Percentiles rank a stretch among this genome's conserved stretches.
Evolutionary conservation across 2,888 invertebrate species (phyloP).

Genomic region (Idaea dimidiata): DNA sequence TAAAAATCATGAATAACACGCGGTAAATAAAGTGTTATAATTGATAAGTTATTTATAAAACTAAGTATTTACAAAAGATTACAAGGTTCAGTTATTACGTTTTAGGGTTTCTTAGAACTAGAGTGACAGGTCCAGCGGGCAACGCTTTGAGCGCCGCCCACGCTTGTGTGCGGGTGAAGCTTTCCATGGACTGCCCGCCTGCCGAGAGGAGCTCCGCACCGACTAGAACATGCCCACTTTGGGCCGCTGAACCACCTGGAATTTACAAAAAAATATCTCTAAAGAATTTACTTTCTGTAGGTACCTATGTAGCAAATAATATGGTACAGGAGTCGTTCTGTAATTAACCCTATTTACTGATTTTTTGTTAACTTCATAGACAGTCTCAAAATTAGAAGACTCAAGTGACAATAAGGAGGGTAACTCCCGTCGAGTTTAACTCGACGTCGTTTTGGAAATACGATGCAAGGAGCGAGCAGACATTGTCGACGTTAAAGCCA

Average conservation of each 20-base stretch:
- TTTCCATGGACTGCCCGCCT: conserved; percentile 89
- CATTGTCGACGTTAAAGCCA: too few species aligned
- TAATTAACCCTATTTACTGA: not conserved
- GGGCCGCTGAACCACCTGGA: conserved; percentile 93
- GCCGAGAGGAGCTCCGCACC: conserved; percentile 94
- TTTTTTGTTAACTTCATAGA: not conserved
- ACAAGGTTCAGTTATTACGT: conserved; percentile 10
- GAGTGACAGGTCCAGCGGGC: conserved; percentile 89
- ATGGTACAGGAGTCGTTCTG: not conserved
- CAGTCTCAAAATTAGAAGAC: too few species aligned
- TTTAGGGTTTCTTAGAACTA: conserved; percentile 73
- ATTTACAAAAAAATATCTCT: conserved; percentile 16
- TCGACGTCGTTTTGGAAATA: too few species aligned
- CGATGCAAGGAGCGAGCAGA: too few species aligned
- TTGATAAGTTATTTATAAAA: conserved; percentile 6
- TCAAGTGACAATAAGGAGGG: too few species aligned
- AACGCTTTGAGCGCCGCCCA: conserved; percentile 96
- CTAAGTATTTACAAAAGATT: conserved; percentile 15
- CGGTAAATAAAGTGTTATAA: too few species aligned
- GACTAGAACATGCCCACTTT: conserved; percentile 89
- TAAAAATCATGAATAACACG: too few species aligned
- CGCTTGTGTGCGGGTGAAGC: conserved; percentile 95
- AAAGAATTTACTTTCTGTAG: not conserved
- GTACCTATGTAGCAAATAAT: not conserved
- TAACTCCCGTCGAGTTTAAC: too few species aligned